Evolutionary conservation across 1,140 invertebrate species (phyloP).

Genomic region (Trachymyrmex cornetzi): DNA sequence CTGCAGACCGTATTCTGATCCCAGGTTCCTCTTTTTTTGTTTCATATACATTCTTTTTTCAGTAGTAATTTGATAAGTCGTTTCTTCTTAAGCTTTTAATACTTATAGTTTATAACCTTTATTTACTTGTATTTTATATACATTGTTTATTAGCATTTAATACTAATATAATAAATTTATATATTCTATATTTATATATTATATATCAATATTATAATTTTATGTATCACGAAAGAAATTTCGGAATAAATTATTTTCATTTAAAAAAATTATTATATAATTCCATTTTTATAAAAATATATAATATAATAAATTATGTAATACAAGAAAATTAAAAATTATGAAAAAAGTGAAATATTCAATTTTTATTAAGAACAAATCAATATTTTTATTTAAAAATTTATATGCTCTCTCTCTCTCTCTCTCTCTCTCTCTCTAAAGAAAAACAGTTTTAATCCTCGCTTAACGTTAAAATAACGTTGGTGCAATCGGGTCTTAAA

Average conservation of each 20-base stretch:
- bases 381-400: not conserved
- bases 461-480: too few relatives aligned
- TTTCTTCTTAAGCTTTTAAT: not conserved
- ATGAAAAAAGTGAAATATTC: not conserved
- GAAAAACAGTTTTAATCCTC: too few relatives aligned
- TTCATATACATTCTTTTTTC: not conserved
- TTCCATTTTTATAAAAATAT: not conserved
- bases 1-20: not conserved
- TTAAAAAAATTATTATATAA: too few relatives aligned
- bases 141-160: not conserved
- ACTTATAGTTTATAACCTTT: not conserved
- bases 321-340: too few relatives aligned
- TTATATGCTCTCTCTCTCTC: not conserved
- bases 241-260: too few relatives aligned
- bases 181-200: too few relatives aligned
- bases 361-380: not conserved
- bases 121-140: not conserved
- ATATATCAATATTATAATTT: too few relatives aligned
- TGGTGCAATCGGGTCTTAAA: too few relatives aligned
- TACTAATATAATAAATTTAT: not conserved
- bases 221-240: too few relatives aligned
- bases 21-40: not conserved
- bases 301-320: not conserved
- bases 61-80: not conserved
- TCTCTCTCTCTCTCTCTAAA: too few relatives aligned